These are phyloP conservation scores for Xestobium rufovillosum DNA, from an alignment of 2,888 invertebrate genomes.

Conservation along the genomic window DNA sequence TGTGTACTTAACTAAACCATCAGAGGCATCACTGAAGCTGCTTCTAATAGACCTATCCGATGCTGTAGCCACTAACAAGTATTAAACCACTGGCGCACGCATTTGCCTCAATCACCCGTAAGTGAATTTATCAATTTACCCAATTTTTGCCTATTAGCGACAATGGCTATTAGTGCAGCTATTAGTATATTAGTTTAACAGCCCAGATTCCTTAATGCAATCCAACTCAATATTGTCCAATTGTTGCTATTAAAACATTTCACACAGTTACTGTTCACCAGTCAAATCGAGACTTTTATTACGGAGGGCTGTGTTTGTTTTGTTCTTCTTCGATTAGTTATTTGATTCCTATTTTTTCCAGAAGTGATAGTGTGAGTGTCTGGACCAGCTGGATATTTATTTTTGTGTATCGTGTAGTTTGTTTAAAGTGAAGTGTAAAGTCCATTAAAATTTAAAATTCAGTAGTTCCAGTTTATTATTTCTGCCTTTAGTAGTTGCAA, in stretches of 20 bases:
- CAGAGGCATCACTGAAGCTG: no score
- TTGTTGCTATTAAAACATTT: slow-evolving; percentile 45
- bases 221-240: slow-evolving; percentile 46
- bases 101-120: slow-evolving; percentile 33
- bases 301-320: slow-evolving; percentile 34
- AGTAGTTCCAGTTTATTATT: no score
- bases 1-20: no score
- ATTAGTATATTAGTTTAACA: slow-evolving; percentile 45
- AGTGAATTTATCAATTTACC: slow-evolving; percentile 48
- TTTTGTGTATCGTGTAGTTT: no score
- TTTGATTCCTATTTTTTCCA: no score
- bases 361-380: no score
- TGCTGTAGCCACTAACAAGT: slow-evolving; percentile 11
- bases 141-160: slow-evolving; percentile 48
- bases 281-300: slow-evolving; percentile 39
- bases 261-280: slow-evolving; percentile 40
- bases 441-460: no score
- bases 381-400: no score
- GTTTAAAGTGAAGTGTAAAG: no score
- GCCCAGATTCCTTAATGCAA: slow-evolving; percentile 47
- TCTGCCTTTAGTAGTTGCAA: no score
- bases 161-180: slow-evolving; percentile 46
- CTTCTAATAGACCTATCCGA: no score
- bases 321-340: no score
- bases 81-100: slow-evolving; percentile 9